Base-by-base conservation (phyloP, 2,888 invertebrate genomes). In the Aromia moschata region DNA sequence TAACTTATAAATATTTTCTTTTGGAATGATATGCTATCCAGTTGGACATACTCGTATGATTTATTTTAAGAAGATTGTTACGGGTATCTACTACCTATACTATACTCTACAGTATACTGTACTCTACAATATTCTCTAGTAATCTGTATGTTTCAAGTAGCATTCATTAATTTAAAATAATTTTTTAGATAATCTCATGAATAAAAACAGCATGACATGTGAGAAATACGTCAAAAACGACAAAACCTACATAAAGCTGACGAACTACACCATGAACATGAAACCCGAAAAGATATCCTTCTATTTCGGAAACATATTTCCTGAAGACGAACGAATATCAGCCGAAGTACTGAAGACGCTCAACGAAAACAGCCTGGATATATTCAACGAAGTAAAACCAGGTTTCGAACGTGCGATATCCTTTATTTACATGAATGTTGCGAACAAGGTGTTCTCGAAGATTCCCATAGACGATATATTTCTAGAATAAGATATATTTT, bases 251-350 rank as follows among this genome's bases (percentile, higher is more conserved):
- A 3, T 73, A 9, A 58, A 58, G 31, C 14, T 73, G 1, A 63
- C 44, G 2, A 67, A 67, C 9, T 73, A 71, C 59, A 80, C 78
- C 0, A 84, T 89, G 7, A 82, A 84, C 56, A 86, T 90, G 73
- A 78, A 81, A 2, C 88, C 89, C 0, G 81, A 85, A 65, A 80
- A 80, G 12, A 47, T 74, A 1, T 18, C 60, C 10, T 73, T 65
- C 51, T 47, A 71, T 56, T 76, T 71, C 30, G 60, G 61, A 0
- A 70, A 74, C 51, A 20, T 75, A 1, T 65, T 77, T 11, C 73
- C 72, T 0, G 69, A 71, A n/a, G 74, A 75, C 55, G 61, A 68
- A 37, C 66, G 70, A 56, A 62, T 76, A n/a, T 69, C 71, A 16
- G 46, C 57, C 0, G 71, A 73, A 41, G 59, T 76, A 1, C 2